Evolutionary conservation across 2,113 vertebrate genomes (phyloP).

Genomic region (Speoplatyrhinus poulsoni): DNA sequence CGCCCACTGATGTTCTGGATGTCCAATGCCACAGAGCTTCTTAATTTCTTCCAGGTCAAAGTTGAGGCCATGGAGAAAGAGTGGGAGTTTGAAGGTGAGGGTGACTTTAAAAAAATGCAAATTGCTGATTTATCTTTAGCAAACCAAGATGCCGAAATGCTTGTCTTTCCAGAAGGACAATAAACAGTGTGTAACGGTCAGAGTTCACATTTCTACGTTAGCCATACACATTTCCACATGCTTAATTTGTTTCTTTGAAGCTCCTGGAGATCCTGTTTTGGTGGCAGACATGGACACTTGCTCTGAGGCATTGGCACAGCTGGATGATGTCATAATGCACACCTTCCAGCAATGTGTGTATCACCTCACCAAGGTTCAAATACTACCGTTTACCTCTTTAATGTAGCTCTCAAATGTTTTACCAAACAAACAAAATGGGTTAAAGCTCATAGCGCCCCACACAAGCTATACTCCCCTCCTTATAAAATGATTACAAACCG

Average conservation of each 20-base stretch:
- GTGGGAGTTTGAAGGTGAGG: slow-evolving; percentile 89
- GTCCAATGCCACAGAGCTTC: slow-evolving; percentile 92
- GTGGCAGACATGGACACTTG: slow-evolving; percentile 88
- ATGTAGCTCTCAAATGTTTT: neutral
- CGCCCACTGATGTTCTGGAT: slow-evolving; percentile 92
- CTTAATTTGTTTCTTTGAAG: slow-evolving; percentile 48
- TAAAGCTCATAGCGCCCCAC: no score
- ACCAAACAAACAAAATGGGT: neutral
- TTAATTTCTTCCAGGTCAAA: slow-evolving; percentile 90
- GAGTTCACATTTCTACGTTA: neutral
- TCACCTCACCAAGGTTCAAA: slow-evolving; percentile 88
- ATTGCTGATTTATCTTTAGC: neutral
- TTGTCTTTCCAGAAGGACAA: neutral
- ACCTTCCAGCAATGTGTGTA: slow-evolving; percentile 95
- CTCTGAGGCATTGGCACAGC: slow-evolving; percentile 88
- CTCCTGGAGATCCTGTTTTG: slow-evolving; percentile 79
- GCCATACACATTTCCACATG: neutral
- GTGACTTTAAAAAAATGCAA: slow-evolving; percentile 13
- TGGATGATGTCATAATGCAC: slow-evolving; percentile 94
- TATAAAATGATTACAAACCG: no score
- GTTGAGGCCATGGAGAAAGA: slow-evolving; percentile 88
- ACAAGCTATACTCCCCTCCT: no score
- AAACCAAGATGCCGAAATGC: neutral
- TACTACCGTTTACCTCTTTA: neutral
- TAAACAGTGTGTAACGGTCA: neutral